Percentiles rank a stretch among this genome's conserved stretches.
These are phyloP conservation scores for Hiodon tergisus DNA, from an alignment of 2,113 vertebrate species.

Conservation along the genomic window DNA sequence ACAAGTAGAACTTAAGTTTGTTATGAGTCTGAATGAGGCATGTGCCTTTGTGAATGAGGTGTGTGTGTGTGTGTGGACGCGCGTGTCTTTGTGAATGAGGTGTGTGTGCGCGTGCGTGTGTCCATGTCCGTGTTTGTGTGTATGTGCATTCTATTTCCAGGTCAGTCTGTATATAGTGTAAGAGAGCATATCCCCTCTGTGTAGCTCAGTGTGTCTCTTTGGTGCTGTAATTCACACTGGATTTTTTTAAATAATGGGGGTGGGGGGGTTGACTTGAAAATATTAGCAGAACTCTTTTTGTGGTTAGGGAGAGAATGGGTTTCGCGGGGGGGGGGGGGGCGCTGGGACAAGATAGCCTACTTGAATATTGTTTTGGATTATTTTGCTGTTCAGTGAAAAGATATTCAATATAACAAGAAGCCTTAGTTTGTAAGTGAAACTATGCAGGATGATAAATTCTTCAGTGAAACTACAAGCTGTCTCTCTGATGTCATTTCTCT, in stretches of 20 bases:
- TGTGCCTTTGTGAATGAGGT: background rate
- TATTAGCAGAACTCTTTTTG: conserved; percentile 23
- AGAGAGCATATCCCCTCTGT: conserved; percentile 32
- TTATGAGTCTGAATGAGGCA: conserved; percentile 25
- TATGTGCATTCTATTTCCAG: conserved; percentile 50
- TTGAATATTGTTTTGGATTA: conserved; percentile 51
- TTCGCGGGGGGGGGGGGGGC: too few species aligned
- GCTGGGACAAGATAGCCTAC: conserved; percentile 50
- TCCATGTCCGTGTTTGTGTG: too few species aligned
- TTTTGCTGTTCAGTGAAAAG: conserved; percentile 45
- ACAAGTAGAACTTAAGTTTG: too few species aligned
- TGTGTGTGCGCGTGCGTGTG: too few species aligned
- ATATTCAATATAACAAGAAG: conserved; percentile 55
- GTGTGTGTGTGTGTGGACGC: background rate
- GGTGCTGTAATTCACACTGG: conserved; percentile 70
- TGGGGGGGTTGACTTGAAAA: conserved; percentile 43
- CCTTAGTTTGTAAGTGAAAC: conserved; percentile 66
- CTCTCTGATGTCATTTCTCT: conserved; percentile 50
- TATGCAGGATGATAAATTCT: conserved; percentile 67
- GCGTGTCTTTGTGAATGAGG: too few species aligned
- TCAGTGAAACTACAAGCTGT: conserved; percentile 56
- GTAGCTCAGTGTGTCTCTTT: conserved; percentile 43
- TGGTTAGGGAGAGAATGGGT: conserved; percentile 1
- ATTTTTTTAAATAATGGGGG: conserved; percentile 49
- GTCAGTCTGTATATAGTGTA: conserved; percentile 32